Evolutionary conservation across 1,140 invertebrate species (phyloP).

Genomic region (Eurosta solidaginis): DNA sequence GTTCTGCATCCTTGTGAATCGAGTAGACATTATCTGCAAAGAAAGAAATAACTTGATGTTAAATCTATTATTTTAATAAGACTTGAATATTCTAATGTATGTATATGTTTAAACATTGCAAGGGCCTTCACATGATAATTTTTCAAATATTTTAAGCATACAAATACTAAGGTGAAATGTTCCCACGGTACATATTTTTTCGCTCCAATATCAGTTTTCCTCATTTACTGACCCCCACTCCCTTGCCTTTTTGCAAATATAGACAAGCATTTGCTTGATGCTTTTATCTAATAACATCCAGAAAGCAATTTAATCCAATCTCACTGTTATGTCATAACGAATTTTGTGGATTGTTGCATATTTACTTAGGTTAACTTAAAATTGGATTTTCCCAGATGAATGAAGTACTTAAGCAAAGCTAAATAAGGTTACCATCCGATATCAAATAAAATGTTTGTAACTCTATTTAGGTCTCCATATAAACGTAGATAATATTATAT

Average conservation of each 20-base stretch:
- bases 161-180: not conserved
- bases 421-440: not conserved
- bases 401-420: not conserved
- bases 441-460: not conserved
- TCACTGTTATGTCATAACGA: not conserved
- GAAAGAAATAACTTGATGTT: not conserved
- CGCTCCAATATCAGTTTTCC: not conserved
- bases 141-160: no score
- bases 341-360: not conserved
- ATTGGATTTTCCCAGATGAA: slow-evolving; percentile 8
- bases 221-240: not conserved
- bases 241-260: no score
- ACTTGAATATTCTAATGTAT: not conserved
- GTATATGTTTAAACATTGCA: no score
- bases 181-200: not conserved
- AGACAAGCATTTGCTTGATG: not conserved
- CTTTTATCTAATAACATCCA: not conserved
- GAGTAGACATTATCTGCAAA: slow-evolving; percentile 36
- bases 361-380: not conserved
- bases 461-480: no score
- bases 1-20: slow-evolving; percentile 24
- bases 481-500: no score
- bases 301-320: slow-evolving; percentile 23
- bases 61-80: not conserved
- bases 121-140: no score